Evolutionary conservation across 2,888 invertebrate genomes (phyloP), one percentile per base, ranked within the genome.

Genomic region (Aleiodes alternator): DNA sequence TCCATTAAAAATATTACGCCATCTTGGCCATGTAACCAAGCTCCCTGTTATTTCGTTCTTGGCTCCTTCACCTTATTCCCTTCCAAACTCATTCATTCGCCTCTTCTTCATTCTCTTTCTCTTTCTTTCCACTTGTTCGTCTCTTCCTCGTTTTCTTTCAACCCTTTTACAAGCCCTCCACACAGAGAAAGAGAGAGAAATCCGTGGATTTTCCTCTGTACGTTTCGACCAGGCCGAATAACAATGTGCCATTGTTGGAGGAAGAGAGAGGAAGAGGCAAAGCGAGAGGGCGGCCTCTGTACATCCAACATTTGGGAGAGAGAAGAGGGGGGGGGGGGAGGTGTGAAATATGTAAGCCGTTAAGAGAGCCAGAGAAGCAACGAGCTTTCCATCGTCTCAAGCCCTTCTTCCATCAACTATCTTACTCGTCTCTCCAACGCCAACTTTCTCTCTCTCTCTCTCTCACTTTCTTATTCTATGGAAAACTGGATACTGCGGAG

Each of bases 1-100:
- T 87, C 88, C 88, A 88, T 88, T 89, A 88, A 88, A 88, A 89
- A 88, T 89, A 88, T 87, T 88, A 87, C 88, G 86, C 85, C 87
- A 86, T 87, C 87, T 88, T 87, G 84, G 81, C 82, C 82, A 80
- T 79, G 82, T 77, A 80, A 82, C 82, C 78, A 72, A 57, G 68
- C 48, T 59, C 76, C 72, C 68, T 61, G 31, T 72, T 72, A 34
- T 57, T 51, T 64, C 55, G 29, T 51, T 56, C 38, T 14, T 34
- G 55, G 59, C 72, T 72, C 69, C 76, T 72, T 76, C 72, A 72
- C 76, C 72, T 72, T 72, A 43, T 61, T 56, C 68, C 43, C 38
- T 51, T 72, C 53, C 50, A 38, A 56, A 71, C 75, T 72, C 72
- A 72, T 72, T 72, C 59, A 59, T 72, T 64, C 72, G 69, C 69